Evolutionary conservation across 2,113 vertebrate species (phyloP).

Genomic region (Gallinago paraguaiae): DNA sequence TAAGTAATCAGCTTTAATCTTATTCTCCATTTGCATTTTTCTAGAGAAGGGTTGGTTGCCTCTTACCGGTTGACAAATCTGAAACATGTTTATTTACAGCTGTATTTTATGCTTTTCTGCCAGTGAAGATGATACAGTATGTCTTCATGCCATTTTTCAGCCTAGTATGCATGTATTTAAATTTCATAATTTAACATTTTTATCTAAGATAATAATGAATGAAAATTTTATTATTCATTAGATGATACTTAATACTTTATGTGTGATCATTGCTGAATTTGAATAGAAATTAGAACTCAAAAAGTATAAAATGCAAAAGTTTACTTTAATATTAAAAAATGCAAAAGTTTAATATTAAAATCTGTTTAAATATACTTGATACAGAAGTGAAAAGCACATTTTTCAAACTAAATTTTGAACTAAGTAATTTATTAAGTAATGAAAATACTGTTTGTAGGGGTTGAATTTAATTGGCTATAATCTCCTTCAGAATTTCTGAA

Average conservation of each 20-base stretch:
- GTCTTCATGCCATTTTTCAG: background rate
- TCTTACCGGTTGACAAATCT: background rate
- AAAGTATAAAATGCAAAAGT: background rate
- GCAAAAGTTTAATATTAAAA: too few species aligned
- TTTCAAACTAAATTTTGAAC: background rate
- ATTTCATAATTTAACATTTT: background rate
- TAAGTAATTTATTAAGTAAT: background rate
- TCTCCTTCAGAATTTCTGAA: background rate
- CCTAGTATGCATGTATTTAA: background rate
- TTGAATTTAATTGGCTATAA: background rate
- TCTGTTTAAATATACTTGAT: background rate
- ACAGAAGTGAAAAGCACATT: background rate
- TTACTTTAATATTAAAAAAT: background rate
- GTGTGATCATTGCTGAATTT: background rate
- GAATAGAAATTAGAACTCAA: background rate
- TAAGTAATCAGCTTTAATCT: conserved; percentile 49
- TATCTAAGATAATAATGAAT: background rate
- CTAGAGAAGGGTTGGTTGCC: background rate
- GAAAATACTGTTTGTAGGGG: background rate
- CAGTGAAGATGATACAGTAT: background rate
- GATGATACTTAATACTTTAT: background rate
- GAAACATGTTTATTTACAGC: background rate
- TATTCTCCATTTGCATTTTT: conserved; percentile 32
- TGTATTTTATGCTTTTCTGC: background rate
- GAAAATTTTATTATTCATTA: background rate